Percentiles rank a stretch among this genome's conserved stretches.
These are phyloP conservation scores for Melitaea athalia DNA, from an alignment of 2,888 invertebrate genomes.

Conservation along the genomic window DNA sequence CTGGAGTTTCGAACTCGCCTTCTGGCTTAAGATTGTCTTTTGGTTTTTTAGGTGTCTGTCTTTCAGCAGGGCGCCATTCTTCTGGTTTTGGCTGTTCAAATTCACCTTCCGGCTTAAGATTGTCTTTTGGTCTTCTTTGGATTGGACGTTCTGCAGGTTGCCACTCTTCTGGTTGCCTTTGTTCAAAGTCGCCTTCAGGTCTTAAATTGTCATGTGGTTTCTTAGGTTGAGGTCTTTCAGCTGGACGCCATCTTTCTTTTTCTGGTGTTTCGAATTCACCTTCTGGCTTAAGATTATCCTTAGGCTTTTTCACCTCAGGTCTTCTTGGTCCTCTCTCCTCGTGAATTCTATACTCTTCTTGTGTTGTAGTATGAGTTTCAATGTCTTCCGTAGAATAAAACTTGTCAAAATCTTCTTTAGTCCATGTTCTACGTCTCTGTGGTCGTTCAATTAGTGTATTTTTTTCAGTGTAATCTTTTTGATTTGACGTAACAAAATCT, in stretches of 20 bases:
- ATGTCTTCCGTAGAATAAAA: slow-evolving; percentile 83
- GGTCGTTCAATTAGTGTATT: slow-evolving; percentile 80
- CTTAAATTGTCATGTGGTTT: slow-evolving; percentile 78
- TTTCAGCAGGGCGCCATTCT: slow-evolving; percentile 67
- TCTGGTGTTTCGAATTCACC: slow-evolving; percentile 75
- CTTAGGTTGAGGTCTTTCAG: slow-evolving; percentile 54
- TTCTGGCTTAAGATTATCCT: slow-evolving; percentile 82
- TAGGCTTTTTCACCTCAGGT: slow-evolving; percentile 78
- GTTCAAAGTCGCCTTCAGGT: slow-evolving; percentile 84
- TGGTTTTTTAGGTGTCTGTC: slow-evolving; percentile 63
- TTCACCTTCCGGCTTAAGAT: slow-evolving; percentile 81
- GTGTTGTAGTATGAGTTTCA: slow-evolving; percentile 84
- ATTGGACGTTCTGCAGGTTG: slow-evolving; percentile 47
- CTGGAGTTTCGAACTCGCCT: slow-evolving; percentile 71
- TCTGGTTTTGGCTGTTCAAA: slow-evolving; percentile 76
- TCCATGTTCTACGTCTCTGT: slow-evolving; percentile 85
- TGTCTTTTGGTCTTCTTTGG: slow-evolving; percentile 72
- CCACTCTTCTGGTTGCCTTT: slow-evolving; percentile 63
- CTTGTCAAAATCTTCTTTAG: slow-evolving; percentile 87
- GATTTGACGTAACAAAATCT: slow-evolving; percentile 85
- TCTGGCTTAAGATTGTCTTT: slow-evolving; percentile 80
- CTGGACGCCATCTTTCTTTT: slow-evolving; percentile 59
- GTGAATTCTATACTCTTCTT: slow-evolving; percentile 85
- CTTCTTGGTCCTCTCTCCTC: slow-evolving; percentile 79
- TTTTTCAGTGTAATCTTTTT: slow-evolving; percentile 84